Evolutionary conservation across 1,140 invertebrate species (phyloP).

Genomic region (Drosophila kanapiae): DNA sequence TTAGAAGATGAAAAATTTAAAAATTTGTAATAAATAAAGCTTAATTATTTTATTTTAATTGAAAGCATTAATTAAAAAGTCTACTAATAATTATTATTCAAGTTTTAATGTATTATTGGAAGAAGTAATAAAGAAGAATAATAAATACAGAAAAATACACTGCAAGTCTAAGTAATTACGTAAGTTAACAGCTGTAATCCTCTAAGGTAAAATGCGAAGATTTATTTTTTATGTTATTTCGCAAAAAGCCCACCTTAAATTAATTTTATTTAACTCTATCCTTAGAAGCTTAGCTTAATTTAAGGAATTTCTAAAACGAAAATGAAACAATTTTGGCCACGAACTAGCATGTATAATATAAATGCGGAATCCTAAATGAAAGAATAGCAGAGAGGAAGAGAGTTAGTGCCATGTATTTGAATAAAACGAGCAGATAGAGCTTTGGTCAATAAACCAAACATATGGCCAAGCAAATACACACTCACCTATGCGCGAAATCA

Average conservation of each 20-base stretch:
- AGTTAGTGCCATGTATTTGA: constrained; percentile 2
- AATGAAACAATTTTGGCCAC: background rate
- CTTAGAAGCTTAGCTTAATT: background rate
- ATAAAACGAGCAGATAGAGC: constrained; percentile 41
- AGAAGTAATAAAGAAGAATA: background rate
- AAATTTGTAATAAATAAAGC: no score
- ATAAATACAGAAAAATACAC: no score
- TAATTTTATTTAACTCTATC: no score
- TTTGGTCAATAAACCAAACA: constrained; percentile 66
- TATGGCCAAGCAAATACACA: constrained; percentile 53
- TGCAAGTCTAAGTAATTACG: no score
- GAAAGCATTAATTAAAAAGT: background rate
- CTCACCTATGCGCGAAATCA: constrained; percentile 33
- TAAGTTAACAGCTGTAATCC: background rate
- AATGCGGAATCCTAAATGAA: constrained; percentile 13
- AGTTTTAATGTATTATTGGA: background rate
- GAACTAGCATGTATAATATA: background rate
- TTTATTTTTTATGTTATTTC: no score
- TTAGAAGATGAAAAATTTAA: no score
- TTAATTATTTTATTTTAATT: background rate
- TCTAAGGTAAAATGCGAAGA: background rate
- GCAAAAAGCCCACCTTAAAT: background rate
- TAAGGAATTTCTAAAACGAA: background rate
- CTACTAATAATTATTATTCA: background rate
- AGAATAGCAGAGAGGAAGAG: background rate